These are phyloP conservation scores for Zoanthus solanderi DNA, from an alignment of 92 coral and sea anemone species.

Conservation along the genomic window DNA sequence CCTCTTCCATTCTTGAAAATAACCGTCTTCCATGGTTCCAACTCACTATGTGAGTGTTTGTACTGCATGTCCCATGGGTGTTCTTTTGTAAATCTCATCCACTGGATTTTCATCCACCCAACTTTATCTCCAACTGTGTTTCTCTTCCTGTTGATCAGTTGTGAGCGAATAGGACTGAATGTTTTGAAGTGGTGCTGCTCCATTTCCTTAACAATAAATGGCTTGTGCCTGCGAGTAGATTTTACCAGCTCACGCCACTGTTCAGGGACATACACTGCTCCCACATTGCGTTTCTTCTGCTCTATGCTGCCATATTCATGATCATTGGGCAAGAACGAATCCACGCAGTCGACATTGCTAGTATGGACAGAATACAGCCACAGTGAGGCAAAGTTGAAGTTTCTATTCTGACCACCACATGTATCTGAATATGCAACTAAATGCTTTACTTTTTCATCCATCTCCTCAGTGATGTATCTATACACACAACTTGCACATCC, in stretches of 20 bases:
- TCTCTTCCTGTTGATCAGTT: constrained; percentile 52
- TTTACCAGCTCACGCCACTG: constrained; percentile 58
- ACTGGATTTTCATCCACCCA: constrained; percentile 56
- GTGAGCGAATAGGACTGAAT: constrained; percentile 47
- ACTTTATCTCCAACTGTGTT: constrained; percentile 58
- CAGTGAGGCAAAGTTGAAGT: constrained; percentile 40
- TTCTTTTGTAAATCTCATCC: constrained; percentile 52
- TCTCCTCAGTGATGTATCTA: constrained; percentile 41
- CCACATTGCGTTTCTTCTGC: constrained; percentile 46
- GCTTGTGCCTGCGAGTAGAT: constrained; percentile 59
- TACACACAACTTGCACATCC: constrained; percentile 51
- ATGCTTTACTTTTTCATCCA: constrained; percentile 40
- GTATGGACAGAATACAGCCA: constrained; percentile 44
- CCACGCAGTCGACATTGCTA: constrained; percentile 37
- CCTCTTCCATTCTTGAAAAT: constrained; percentile 57
- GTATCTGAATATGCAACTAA: constrained; percentile 48
- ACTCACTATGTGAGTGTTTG: constrained; percentile 53
- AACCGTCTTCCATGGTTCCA: constrained; percentile 63
- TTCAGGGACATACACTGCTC: constrained; percentile 53
- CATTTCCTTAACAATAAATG: constrained; percentile 58
- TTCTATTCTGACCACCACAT: constrained; percentile 54
- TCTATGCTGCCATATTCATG: constrained; percentile 50
- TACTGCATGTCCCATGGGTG: constrained; percentile 61
- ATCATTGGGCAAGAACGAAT: constrained; percentile 57
- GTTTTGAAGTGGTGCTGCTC: constrained; percentile 57